Evolutionary conservation across 2,888 invertebrate species (phyloP), one percentile per base, ranked within the genome.

Genomic region (Tetragonula carbonaria): DNA sequence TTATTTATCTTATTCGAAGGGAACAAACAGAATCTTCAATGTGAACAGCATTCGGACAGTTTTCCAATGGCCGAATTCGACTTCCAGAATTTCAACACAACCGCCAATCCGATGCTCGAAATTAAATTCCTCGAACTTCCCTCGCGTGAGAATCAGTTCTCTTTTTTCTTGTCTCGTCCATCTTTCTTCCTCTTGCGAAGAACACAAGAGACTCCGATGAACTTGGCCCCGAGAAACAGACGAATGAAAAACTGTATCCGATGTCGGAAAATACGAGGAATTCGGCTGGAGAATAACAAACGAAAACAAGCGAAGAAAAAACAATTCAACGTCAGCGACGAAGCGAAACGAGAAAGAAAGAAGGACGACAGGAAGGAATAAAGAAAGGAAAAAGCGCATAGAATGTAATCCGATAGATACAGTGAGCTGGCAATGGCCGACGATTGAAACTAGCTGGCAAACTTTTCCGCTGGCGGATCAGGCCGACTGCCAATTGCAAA

Each of bases 401-500:
- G 21, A 45, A n/a, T 50, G 72, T 62, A 72, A 78, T 38, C 71
- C 45, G 78, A 71, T 70, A 72, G 74, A 71, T 53, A 53, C 38
- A 53, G 33, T 63, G 82, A 80, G 38, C 82, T 82, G 84, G 82
- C 84, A 81, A 67, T 63, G 74, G 82, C 80, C 85, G 74, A 80
- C 83, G 68, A 85, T 80, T 87, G 78, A 80, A 88, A 88, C 82
- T 82, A 67, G 84, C 76, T 89, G 86, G 87, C 85, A 87, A 71
- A 81, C 72, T 75, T 78, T 80, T 83, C 85, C 70, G 51, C 28
- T 59, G 65, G 74, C 55, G 70, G 85, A 78, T 78, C 86, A 87
- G 90, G 91, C 87, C 86, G 86, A 91, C 87, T 92, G 91, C 89
- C 92, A 92, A 92, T 91, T 89, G 89, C 82, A 89, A 91, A 91